Conservation (phyloP, 2,797 vertebrate genomes). For the Champsocephalus gunnari region DNA sequence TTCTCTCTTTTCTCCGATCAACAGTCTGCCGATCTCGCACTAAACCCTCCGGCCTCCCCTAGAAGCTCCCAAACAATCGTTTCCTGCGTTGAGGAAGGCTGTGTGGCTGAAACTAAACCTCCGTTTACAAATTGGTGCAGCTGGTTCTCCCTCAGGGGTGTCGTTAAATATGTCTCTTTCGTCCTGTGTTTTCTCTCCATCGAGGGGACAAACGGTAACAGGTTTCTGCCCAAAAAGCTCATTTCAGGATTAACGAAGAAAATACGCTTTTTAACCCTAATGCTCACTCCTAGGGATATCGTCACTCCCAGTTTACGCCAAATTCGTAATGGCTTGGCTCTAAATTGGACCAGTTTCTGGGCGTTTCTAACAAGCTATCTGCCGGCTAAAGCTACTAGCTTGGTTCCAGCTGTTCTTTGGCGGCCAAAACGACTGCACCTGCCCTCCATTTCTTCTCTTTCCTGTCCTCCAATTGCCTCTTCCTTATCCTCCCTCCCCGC, state of each 20-base stretch:
- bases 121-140: conserved; percentile 76
- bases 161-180: conserved; percentile 81
- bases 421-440: conserved; percentile 23
- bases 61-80: conserved; percentile 67
- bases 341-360: conserved; percentile 31
- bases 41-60: conserved; percentile 81
- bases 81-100: conserved; percentile 37
- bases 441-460: conserved; percentile 24
- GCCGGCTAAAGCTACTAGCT: conserved; percentile 23
- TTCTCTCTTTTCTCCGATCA: conserved; percentile 79
- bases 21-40: conserved; percentile 72
- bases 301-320: conserved; percentile 12
- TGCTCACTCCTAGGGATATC: conserved; percentile 17
- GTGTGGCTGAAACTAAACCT: conserved; percentile 32
- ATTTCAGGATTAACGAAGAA: conserved; percentile 77
- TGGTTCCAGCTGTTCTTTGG: conserved; percentile 30
- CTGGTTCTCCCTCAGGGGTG: conserved; percentile 77
- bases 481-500: conserved; percentile 33
- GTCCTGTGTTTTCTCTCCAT: conserved; percentile 76
- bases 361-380: conserved; percentile 35
- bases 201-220: conserved; percentile 82
- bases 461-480: conserved; percentile 25
- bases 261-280: conserved; percentile 27
- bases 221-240: conserved; percentile 71
- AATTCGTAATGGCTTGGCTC: conserved; percentile 11